Conservation (phyloP, 1,140 invertebrate genomes). For the Drosophila willistoni region DNA sequence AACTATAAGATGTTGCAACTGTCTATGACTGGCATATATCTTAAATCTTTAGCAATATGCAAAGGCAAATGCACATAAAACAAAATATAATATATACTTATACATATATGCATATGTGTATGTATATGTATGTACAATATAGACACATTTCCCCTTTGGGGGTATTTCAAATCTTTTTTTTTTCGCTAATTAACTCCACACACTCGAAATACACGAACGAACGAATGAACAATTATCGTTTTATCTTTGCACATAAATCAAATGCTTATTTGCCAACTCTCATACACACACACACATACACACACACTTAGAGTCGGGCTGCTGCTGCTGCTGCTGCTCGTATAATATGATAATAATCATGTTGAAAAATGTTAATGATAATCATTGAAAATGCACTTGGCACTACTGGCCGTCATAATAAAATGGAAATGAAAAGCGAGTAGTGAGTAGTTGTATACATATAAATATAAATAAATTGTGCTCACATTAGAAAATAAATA, state of each 20-base stretch:
- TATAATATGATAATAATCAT: conserved; percentile 17
- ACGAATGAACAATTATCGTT: conserved; percentile 23
- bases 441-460: conserved; percentile 14
- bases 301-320: background rate
- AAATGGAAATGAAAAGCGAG: conserved; percentile 37
- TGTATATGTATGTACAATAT: background rate
- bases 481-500: conserved; percentile 38
- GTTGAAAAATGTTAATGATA: conserved; percentile 26
- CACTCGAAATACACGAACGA: conserved; percentile 15
- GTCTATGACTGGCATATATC: too few species aligned
- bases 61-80: background rate
- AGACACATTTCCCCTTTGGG: background rate
- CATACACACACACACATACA: background rate
- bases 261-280: conserved; percentile 21
- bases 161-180: conserved; percentile 9
- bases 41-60: background rate
- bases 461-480: conserved; percentile 40
- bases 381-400: conserved; percentile 58
- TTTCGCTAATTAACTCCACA: conserved; percentile 14
- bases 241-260: conserved; percentile 29
- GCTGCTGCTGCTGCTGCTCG: conserved; percentile 8
- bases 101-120: too few species aligned
- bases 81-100: too few species aligned
- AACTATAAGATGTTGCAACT: too few species aligned
- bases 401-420: conserved; percentile 62